Base-by-base conservation (phyloP, 1,140 invertebrate species). In the Macrobrachium nipponense region DNA sequence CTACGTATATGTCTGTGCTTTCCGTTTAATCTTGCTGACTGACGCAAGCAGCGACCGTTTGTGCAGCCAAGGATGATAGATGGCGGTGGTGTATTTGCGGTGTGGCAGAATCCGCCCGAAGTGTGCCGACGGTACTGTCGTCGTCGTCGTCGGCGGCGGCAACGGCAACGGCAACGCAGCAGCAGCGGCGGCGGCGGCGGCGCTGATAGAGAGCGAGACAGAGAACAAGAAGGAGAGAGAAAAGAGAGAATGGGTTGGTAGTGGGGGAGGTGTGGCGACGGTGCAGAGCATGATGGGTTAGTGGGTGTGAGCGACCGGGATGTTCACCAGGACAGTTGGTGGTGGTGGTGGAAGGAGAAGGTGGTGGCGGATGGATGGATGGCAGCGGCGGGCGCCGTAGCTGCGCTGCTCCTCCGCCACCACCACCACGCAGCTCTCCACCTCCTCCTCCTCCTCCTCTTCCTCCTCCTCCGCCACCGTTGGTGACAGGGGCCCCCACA, bases 351-450 rank as follows among this genome's bases (percentile, higher is more conserved):
- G 62, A 23, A 68, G 79, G 20, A 20, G 59, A 20, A n/a, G 79
- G 43, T n/a, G 59, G 62, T 70, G 64, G 79, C 68, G 60, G 60
- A 12, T 36, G 51, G 36, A 59, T 23, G 15, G 58, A 51, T 18
- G 51, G 43, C 77, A 79, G 77, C 23, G 51, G 60, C 60, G 59
- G 77, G 20, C 20, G 77, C 60, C 18, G 77, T 11, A 61, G 77
- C 60, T 27, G 59, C 60, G 51, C n/a, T 14, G 60, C 58, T 20
- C 51, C 58, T 14, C 51, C 18, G 17, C 51, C 60, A 43, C 51
- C 82, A 64, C 58, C 61, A 62, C 75, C 82, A 78, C 75, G 82
- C 75, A 78, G 82, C 73, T 78, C 20, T 61, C 51, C 60, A 64
- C 51, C 80, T 73, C 80, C 82, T 60, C 82, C 36, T 44, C 36